Base-by-base conservation (phyloP, 2,113 vertebrate species). In the Phalacrocorax aristotelis region DNA sequence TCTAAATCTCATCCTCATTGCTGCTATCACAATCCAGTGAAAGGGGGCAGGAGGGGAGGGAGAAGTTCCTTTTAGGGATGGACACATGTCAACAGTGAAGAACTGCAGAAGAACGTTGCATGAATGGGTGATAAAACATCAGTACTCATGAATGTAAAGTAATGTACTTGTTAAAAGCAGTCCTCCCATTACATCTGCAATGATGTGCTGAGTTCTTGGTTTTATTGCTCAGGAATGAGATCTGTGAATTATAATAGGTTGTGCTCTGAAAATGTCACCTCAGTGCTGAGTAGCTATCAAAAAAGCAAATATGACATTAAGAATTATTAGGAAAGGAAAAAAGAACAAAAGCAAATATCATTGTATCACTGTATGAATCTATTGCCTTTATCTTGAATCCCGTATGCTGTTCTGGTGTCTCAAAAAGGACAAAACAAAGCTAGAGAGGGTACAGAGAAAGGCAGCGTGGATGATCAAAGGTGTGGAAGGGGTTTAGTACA, bases 181-280 rank as follows among this genome's bases (percentile, higher is more conserved):
- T 38, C 42, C 57, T 93, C 12, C 51, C 19, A 8, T 81, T 92
- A 38, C 46, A 70, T 60, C 38, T 0, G 0, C 61, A 54, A 1
- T 22, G 10, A 11, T 64, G n/a, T 95, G 48, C 74, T n/a, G 9
- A 49, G 69, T 64, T 94, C 48, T 38, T 94, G 38, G 9, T 60
- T 87, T 89, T 71, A 71, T 40, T 0, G 2, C 65, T 84, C 1
- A 11, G 17, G 65, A 68, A 82, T 55, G 54, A 96, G 76, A 72
- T 55, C 89, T 74, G 25, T 10, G 7, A 87, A 17, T 94, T 87
- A 62, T 72, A 86, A 95, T 78, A 58, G 26, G 12, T 42, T 84
- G 13, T 89, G 93, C 65, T 96, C 93, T 93, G 77, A 96, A 97
- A 96, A 94, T 85, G 95, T 89, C 94, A 85, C 48, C 62, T 89